Evolutionary conservation across 2,113 vertebrate species (phyloP).

Genomic region (Saguinus imperator): DNA sequence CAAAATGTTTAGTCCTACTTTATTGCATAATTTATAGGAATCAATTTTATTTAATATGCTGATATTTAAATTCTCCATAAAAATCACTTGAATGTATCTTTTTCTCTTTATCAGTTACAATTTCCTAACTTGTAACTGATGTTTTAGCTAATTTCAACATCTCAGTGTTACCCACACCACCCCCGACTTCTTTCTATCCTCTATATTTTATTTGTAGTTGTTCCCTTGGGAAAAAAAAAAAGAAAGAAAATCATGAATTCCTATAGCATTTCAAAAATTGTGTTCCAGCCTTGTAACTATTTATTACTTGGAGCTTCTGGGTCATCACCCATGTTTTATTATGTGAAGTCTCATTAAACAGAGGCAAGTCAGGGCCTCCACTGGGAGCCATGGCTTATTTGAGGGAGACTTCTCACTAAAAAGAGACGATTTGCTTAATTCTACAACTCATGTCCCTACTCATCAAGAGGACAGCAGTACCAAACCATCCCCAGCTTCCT

Average conservation of each 20-base stretch:
- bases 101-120: background rate
- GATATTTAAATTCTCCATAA: background rate
- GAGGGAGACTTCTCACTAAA: background rate
- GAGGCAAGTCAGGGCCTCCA: background rate
- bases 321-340: background rate
- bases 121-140: background rate
- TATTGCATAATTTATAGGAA: background rate
- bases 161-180: background rate
- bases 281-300: background rate
- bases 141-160: background rate
- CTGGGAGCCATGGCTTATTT: background rate
- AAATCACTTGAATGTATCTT: background rate
- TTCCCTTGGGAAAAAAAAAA: background rate
- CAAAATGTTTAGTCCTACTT: constrained; percentile 10
- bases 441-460: background rate
- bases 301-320: background rate
- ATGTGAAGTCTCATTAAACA: background rate
- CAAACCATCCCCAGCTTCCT: background rate
- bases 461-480: background rate
- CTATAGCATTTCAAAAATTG: background rate
- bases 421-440: background rate
- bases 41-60: background rate
- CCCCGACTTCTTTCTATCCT: background rate
- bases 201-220: background rate
- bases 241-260: background rate